phyloP scores from a whole-genome alignment of 2,113 vertebrate genomes.

The Bufo gargarizans region DNA sequence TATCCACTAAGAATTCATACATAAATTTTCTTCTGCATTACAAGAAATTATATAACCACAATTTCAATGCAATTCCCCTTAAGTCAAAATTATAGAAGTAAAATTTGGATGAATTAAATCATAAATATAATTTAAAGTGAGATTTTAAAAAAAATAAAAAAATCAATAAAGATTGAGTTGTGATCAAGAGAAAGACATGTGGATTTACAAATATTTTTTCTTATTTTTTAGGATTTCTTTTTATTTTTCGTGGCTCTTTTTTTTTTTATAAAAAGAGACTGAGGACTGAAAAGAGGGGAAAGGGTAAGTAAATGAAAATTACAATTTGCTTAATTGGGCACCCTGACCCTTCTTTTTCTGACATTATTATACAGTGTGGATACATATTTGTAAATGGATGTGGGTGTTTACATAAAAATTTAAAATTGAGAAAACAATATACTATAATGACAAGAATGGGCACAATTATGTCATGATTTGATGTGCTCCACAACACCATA shows the following conservation, averaged over 20 bases:
- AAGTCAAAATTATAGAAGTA: background rate
- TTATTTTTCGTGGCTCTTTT: constrained; percentile 49
- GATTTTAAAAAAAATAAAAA: background rate
- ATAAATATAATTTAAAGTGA: background rate
- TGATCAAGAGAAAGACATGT: constrained; percentile 34
- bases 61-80: background rate
- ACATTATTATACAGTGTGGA: background rate
- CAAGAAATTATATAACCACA: background rate
- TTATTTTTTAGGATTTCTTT: constrained; percentile 48
- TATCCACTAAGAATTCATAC: background rate
- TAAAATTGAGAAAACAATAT: background rate
- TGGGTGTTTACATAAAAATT: background rate
- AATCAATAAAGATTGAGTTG: background rate
- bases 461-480: background rate
- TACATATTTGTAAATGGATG: background rate
- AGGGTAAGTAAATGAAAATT: constrained; percentile 42
- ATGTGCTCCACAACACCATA: background rate
- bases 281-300: constrained; percentile 46
- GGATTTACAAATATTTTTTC: constrained; percentile 45
- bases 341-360: constrained; percentile 26
- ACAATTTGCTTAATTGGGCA: constrained; percentile 6
- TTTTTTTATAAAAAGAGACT: constrained; percentile 31
- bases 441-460: background rate
- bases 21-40: background rate
- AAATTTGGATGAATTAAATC: background rate